phyloP scores from a whole-genome alignment of 2,113 vertebrate species.

The Cettia cetti region DNA sequence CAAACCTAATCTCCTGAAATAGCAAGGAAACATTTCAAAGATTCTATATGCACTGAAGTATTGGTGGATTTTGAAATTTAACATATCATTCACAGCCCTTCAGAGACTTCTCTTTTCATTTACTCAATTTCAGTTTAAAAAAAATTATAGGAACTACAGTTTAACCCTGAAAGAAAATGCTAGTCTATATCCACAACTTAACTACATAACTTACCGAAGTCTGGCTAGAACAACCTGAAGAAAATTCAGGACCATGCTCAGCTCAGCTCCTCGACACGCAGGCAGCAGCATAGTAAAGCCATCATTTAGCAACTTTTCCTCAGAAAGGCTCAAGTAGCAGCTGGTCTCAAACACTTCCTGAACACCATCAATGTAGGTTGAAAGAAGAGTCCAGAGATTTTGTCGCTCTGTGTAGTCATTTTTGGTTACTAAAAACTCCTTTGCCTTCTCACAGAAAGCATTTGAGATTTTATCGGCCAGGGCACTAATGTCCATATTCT shows the following conservation, averaged over 20 bases:
- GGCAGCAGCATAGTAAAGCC: slow-evolving; percentile 92
- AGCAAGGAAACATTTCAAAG: neutral
- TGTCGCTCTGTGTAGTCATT: slow-evolving; percentile 81
- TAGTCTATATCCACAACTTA: neutral
- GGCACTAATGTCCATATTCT: slow-evolving; percentile 84
- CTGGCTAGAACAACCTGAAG: slow-evolving; percentile 84
- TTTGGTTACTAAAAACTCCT: slow-evolving; percentile 90
- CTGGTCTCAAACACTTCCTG: slow-evolving; percentile 93
- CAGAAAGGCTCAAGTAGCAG: slow-evolving; percentile 80
- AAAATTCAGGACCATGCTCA: slow-evolving; percentile 82
- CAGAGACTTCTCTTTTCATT: neutral
- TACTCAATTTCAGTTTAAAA: neutral
- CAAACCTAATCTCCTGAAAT: neutral
- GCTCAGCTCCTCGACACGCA: slow-evolving; percentile 86
- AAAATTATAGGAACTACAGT: neutral
- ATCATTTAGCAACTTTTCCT: slow-evolving; percentile 91
- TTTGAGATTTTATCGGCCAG: slow-evolving; percentile 81
- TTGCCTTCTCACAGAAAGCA: slow-evolving; percentile 85
- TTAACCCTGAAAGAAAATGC: neutral
- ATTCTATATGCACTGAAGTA: neutral
- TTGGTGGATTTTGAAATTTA: neutral
- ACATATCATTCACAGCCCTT: neutral
- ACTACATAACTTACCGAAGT: slow-evolving; percentile 80
- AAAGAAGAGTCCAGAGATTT: slow-evolving; percentile 87
- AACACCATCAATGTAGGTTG: slow-evolving; percentile 89